Conservation (phyloP, 1,140 invertebrate species). For the Achatina immaculata region DNA sequence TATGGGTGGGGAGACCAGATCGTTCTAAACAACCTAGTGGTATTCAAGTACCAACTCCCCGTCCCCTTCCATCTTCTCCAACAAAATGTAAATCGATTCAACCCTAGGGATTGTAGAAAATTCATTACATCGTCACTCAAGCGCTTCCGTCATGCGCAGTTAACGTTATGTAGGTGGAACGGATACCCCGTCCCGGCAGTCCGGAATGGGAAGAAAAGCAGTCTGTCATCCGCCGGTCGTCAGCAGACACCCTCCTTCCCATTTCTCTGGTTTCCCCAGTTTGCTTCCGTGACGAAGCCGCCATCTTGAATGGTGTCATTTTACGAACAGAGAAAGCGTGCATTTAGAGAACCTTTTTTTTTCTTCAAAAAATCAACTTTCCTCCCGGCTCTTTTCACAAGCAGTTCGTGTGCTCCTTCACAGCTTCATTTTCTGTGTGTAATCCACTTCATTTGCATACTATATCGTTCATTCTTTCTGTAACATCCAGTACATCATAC, state of each 20-base stretch:
- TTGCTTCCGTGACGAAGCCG: neutral
- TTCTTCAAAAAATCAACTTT: neutral
- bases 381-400: neutral
- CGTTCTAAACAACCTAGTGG: no score
- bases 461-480: neutral
- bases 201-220: slow-evolving; percentile 11
- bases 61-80: no score
- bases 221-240: slow-evolving; percentile 1
- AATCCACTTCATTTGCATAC: neutral
- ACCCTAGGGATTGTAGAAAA: neutral
- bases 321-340: neutral
- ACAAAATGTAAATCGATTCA: neutral
- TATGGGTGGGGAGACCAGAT: no score
- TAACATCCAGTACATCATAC: neutral
- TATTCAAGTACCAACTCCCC: no score
- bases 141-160: slow-evolving; percentile 17
- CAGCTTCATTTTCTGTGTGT: neutral
- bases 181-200: neutral
- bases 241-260: neutral
- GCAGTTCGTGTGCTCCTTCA: neutral
- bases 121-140: neutral
- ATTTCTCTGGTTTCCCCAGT: neutral
- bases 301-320: neutral
- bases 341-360: neutral
- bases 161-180: slow-evolving; percentile 5